These are phyloP conservation scores for Parambassis ranga DNA, from an alignment of 2,797 vertebrate genomes.

Conservation along the genomic window DNA sequence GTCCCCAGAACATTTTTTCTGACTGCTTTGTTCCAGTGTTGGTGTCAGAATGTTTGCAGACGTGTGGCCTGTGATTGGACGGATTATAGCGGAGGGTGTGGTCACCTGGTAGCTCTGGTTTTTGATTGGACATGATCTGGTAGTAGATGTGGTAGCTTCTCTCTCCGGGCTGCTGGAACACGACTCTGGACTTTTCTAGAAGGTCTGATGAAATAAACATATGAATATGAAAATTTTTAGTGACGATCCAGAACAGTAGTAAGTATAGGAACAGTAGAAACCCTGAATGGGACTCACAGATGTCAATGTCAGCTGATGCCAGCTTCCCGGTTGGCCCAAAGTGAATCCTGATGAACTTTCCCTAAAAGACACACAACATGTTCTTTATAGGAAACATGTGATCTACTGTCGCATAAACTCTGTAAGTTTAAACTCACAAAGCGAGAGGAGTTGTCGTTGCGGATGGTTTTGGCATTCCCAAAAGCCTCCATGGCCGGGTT, in stretches of 20 bases:
- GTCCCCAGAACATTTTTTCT: too few relatives aligned
- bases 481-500: constrained; percentile 98
- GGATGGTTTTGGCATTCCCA: constrained; percentile 93
- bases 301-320: constrained; percentile 93
- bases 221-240: not conserved
- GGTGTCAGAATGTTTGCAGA: too few relatives aligned
- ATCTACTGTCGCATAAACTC: not conserved
- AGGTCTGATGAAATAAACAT: constrained; percentile 81
- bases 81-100: not conserved
- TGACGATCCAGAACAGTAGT: not conserved
- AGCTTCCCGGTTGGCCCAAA: constrained; percentile 90
- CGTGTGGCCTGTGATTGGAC: not conserved
- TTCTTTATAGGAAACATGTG: too few relatives aligned
- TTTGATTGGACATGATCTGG: constrained; percentile 92
- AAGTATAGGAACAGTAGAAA: too few relatives aligned
- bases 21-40: too few relatives aligned
- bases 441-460: constrained; percentile 95
- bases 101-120: constrained; percentile 91
- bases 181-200: constrained; percentile 95
- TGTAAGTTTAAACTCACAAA: constrained; percentile 86
- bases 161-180: constrained; percentile 93
- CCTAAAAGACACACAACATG: constrained; percentile 72
- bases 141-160: constrained; percentile 95
- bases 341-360: constrained; percentile 96
- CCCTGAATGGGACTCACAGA: constrained; percentile 82